Base-by-base conservation (phyloP, 2,888 invertebrate species). In the Agrochola lota region DNA sequence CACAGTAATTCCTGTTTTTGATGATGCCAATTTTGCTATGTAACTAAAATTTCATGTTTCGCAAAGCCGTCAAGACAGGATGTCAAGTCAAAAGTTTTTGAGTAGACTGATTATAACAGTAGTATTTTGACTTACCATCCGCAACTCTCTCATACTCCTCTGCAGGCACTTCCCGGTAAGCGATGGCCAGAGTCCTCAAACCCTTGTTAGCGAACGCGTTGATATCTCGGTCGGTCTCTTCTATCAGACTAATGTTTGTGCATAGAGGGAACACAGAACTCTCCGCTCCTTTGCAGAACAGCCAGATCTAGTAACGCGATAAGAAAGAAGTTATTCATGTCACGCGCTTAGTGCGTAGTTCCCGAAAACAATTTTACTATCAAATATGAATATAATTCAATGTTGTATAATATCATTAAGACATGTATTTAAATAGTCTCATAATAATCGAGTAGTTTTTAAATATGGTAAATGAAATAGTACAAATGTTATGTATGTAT, bases 211-310 rank as follows among this genome's bases (percentile, higher is more conserved):
- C 97, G 86, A 97, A 97, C 49, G 94, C 92, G 71, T 95, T 96
- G 11, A 97, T 97, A 82, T 97, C 97, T 11, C 91, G 91, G 81
- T 97, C 94, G 0, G 97, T 97, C 17, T 95, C 94, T 23, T 95
- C 92, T 1, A 97, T 92, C 84, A 97, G 87, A 9, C 87, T 88
- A 0, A 89, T 89, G 83, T 96, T 93, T 49, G 93, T 93, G 85
- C 97, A 97, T n/a, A 98, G 93, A 0, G 98, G 98, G 80, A 98
- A 97, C 2, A 99, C 97, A 59, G 98, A 97, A 74, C 98, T 97
- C 91, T 99, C 99, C 5, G 99, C 99, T 2, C 99, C 99, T 95
- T 99, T 99, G 88, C 98, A 98, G 86, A 98, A 97, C 59, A 99
- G 93, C 97, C 97, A 98, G 78, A 98, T 97, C 94, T 97, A 43